Evolutionary conservation across 2,113 vertebrate species (phyloP).

Genomic region (Phrynosoma platyrhinos): DNA sequence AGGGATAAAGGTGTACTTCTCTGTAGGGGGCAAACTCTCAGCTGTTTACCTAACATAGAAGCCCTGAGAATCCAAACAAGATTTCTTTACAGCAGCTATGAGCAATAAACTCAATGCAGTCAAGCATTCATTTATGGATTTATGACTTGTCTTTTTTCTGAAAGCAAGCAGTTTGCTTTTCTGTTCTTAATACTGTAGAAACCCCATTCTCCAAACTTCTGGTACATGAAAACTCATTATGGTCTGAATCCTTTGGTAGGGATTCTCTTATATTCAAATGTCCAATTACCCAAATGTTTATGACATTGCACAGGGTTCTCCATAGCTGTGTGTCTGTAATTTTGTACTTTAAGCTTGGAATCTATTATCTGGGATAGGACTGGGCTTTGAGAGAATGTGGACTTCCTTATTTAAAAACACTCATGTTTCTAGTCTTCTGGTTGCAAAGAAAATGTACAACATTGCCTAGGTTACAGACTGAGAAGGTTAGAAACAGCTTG

Average conservation of each 20-base stretch:
- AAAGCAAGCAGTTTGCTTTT: conserved; percentile 23
- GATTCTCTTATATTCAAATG: background rate
- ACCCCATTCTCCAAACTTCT: conserved; percentile 3
- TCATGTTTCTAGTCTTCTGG: background rate
- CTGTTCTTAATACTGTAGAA: background rate
- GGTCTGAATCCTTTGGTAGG: background rate
- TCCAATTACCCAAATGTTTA: background rate
- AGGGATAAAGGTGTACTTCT: conserved; percentile 55
- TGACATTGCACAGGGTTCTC: background rate
- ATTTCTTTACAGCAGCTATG: conserved; percentile 44
- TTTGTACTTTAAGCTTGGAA: background rate
- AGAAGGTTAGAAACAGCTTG: background rate
- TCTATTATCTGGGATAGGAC: background rate
- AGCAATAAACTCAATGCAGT: conserved; percentile 28
- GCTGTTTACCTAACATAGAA: conserved; percentile 23
- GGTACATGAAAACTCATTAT: background rate
- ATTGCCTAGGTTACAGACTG: background rate
- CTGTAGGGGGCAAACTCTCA: conserved; percentile 54
- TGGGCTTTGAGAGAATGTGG: background rate
- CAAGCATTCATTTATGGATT: conserved; percentile 24
- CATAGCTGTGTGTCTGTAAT: background rate
- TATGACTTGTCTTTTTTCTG: conserved; percentile 36
- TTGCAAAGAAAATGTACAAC: background rate
- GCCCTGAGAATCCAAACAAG: conserved; percentile 47
- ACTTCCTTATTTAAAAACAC: background rate